Evolutionary conservation across 2,888 invertebrate species (phyloP).

Genomic region (Tipula lateralis): DNA sequence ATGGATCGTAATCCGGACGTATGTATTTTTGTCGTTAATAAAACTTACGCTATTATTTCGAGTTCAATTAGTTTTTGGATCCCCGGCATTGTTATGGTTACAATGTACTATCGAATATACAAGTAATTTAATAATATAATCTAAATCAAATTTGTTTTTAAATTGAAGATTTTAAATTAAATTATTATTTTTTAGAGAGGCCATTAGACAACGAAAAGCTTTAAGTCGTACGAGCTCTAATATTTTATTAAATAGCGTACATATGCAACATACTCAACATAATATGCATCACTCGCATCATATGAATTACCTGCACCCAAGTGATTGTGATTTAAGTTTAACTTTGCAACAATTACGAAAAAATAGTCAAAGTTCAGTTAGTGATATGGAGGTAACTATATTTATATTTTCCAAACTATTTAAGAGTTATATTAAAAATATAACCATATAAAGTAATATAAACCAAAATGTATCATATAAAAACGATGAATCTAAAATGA

Average conservation of each 20-base stretch:
- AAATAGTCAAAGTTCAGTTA: constrained; percentile 49
- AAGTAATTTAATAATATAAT: constrained; percentile 41
- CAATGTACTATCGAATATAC: constrained; percentile 83
- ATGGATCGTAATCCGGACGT: constrained; percentile 61
- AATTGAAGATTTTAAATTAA: background rate
- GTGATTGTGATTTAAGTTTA: constrained; percentile 53
- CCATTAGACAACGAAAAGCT: constrained; percentile 75
- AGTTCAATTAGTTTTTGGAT: constrained; percentile 92
- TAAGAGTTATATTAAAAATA: too few species aligned
- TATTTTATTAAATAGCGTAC: constrained; percentile 77
- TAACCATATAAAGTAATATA: too few species aligned
- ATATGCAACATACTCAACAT: constrained; percentile 73
- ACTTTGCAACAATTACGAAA: constrained; percentile 44
- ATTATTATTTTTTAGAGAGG: constrained; percentile 56
- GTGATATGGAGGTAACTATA: constrained; percentile 48
- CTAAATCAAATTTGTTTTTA: background rate
- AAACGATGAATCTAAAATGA: too few species aligned
- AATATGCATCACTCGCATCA: constrained; percentile 58
- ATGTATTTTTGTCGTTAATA: constrained; percentile 80
- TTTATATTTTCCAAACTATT: background rate
- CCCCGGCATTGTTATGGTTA: constrained; percentile 86
- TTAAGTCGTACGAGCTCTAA: constrained; percentile 80
- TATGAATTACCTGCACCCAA: constrained; percentile 57
- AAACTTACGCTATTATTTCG: constrained; percentile 80
- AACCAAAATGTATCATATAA: too few species aligned